Conservation (phyloP, 2,888 invertebrate genomes). For the Tetropium fuscum region DNA sequence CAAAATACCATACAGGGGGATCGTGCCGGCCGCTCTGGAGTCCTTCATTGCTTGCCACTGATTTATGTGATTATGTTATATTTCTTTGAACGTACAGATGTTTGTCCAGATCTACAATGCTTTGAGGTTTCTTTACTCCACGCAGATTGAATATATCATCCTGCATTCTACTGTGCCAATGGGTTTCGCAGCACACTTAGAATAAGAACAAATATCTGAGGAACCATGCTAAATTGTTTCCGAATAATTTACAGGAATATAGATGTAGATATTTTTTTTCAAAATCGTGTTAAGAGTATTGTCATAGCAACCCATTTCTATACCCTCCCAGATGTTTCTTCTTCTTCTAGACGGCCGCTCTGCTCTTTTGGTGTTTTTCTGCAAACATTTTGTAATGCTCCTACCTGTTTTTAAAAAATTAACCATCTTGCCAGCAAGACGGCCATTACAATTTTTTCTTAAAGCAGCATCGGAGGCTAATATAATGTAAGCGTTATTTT, state of each 20-base stretch:
- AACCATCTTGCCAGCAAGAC: slow-evolving; percentile 8
- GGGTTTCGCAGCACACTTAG: too few species aligned
- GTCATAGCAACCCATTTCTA: neutral
- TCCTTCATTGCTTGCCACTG: slow-evolving; percentile 74
- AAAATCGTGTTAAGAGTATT: too few species aligned
- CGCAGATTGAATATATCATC: slow-evolving; percentile 8
- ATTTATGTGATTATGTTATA: slow-evolving; percentile 34
- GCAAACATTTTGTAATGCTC: neutral
- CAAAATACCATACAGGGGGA: slow-evolving; percentile 74
- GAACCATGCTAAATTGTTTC: neutral
- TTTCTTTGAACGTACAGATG: slow-evolving; percentile 35
- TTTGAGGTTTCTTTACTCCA: neutral
- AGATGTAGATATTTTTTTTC: too few species aligned
- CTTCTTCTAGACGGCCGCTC: neutral
- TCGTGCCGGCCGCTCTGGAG: slow-evolving; percentile 81
- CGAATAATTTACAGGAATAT: neutral
- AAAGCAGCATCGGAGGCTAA: neutral
- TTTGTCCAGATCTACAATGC: slow-evolving; percentile 38
- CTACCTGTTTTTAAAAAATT: slow-evolving; percentile 20
- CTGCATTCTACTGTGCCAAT: neutral
- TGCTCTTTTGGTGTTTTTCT: neutral
- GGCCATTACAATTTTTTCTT: neutral
- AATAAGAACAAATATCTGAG: too few species aligned
- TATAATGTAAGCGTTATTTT: slow-evolving; percentile 8
- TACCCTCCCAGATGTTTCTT: neutral